Evolutionary conservation across 2,797 vertebrate genomes (phyloP).

Genomic region (Anabacerthia variegaticeps): DNA sequence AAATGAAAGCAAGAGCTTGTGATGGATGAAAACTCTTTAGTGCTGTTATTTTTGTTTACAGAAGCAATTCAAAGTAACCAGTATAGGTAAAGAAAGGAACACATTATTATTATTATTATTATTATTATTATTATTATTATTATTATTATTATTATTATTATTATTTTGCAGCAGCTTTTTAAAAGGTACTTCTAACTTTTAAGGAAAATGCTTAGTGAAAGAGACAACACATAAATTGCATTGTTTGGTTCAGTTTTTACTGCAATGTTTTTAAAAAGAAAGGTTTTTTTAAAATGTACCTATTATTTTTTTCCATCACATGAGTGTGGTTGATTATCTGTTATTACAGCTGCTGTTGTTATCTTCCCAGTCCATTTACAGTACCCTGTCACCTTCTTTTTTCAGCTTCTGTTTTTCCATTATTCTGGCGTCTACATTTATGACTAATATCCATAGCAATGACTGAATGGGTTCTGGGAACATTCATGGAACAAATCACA

Average conservation of each 20-base stretch:
- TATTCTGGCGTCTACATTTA: not conserved
- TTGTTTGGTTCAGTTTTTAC: not conserved
- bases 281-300: not conserved
- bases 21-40: not conserved
- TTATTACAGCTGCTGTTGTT: slow-evolving; percentile 5
- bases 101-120: not conserved
- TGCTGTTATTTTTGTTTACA: not conserved
- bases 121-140: no score
- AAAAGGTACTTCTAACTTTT: not conserved
- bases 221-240: not conserved
- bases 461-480: not conserved
- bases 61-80: not conserved
- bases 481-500: not conserved
- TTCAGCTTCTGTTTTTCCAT: not conserved
- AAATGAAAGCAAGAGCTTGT: not conserved
- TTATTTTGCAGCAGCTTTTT: not conserved
- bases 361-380: not conserved
- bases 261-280: not conserved
- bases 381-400: not conserved
- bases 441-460: not conserved
- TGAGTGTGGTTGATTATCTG: not conserved
- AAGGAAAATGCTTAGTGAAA: not conserved
- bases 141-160: not conserved
- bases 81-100: not conserved
- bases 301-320: not conserved